Evolutionary conservation across 2,113 vertebrate genomes (phyloP).

Genomic region (Mola mola): DNA sequence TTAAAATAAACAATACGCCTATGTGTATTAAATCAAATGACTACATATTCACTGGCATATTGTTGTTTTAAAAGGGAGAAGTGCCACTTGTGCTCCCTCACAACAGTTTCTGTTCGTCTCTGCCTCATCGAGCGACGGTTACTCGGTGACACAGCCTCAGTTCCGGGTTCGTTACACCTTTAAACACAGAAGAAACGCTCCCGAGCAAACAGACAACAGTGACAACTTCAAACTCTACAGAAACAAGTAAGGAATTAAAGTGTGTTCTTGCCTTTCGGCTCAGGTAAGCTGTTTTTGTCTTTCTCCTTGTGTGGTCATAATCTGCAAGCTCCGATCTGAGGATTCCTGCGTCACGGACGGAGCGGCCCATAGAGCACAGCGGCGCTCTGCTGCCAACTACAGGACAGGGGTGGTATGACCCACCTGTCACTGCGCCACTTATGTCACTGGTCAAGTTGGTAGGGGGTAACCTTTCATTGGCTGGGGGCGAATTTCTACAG

Average conservation of each 20-base stretch:
- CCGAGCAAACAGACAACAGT: neutral
- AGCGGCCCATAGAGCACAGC: fast-evolving
- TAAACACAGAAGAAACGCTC: neutral
- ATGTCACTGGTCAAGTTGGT: too few relatives aligned
- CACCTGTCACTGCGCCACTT: slow-evolving; percentile 36
- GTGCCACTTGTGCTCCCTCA: neutral
- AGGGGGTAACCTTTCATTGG: slow-evolving; percentile 17
- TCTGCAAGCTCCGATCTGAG: neutral
- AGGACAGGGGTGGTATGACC: slow-evolving; percentile 54
- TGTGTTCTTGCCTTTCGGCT: slow-evolving; percentile 40
- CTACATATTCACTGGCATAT: too few relatives aligned
- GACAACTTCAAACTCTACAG: fast-evolving
- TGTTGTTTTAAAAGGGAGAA: neutral
- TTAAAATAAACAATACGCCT: too few relatives aligned
- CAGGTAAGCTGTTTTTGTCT: neutral
- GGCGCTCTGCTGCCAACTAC: slow-evolving; percentile 41
- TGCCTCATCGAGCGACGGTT: neutral
- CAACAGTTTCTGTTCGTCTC: neutral
- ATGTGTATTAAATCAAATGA: too few relatives aligned
- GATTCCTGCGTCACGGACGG: neutral
- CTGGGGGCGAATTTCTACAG: neutral
- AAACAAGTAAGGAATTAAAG: fast-evolving
- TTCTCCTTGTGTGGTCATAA: too few relatives aligned
- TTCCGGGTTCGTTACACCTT: neutral
- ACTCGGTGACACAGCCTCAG: neutral